These are phyloP conservation scores for Heliconius himera DNA, from an alignment of 1,140 invertebrate genomes.

Conservation along the genomic window DNA sequence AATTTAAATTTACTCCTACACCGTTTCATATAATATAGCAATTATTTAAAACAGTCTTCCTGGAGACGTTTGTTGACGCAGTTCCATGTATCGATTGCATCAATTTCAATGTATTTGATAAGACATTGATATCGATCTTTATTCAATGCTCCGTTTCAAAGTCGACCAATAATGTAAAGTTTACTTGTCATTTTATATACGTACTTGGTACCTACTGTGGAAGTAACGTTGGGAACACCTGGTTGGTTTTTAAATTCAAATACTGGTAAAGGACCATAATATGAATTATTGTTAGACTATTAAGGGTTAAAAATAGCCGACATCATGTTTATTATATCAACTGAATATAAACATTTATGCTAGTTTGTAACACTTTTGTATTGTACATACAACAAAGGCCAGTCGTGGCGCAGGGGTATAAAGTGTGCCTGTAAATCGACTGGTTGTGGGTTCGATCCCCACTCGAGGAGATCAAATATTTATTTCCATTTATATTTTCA, in stretches of 20 bases:
- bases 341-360: conserved; percentile 12
- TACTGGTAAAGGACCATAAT: conserved; percentile 35
- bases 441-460: too few relatives aligned
- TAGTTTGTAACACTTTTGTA: conserved; percentile 1
- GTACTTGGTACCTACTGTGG: conserved; percentile 12
- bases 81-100: conserved; percentile 52
- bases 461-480: too few relatives aligned
- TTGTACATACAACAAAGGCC: not conserved
- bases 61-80: conserved; percentile 47
- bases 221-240: conserved; percentile 48
- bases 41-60: conserved; percentile 14
- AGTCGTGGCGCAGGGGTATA: too few relatives aligned
- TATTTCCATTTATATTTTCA: too few relatives aligned
- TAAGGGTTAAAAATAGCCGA: conserved; percentile 32
- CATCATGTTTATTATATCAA: conserved; percentile 25
- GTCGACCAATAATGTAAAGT: conserved; percentile 15
- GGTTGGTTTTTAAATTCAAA: conserved; percentile 69
- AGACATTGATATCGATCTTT: conserved; percentile 45
- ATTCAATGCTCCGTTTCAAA: conserved; percentile 44
- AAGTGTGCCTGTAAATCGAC: too few relatives aligned
- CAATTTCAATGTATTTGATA: conserved; percentile 57
- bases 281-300: conserved; percentile 47
- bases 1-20: conserved; percentile 7
- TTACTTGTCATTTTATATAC: conserved; percentile 26
- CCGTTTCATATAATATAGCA: not conserved